phyloP scores from a whole-genome alignment of 92 coral and sea anemone species.

The Desmophyllum pertusum region DNA sequence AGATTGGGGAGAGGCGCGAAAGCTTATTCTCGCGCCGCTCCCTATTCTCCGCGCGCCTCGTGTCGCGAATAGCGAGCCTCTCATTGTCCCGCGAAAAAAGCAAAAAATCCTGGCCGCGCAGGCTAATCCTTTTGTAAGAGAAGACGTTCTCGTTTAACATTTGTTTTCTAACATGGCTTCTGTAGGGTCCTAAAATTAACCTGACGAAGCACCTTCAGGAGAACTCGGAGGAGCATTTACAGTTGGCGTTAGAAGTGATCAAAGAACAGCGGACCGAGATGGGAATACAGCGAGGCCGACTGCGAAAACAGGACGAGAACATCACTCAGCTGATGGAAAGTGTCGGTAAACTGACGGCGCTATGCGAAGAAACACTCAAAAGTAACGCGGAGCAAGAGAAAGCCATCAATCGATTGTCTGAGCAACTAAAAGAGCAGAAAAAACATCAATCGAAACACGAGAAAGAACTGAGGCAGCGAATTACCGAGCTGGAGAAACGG shows the following conservation, averaged over 20 bases:
- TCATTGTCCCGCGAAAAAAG: no score
- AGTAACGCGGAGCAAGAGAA: conserved; percentile 74
- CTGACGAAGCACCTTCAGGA: conserved; percentile 76
- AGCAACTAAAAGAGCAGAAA: conserved; percentile 81
- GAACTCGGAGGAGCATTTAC: conserved; percentile 73
- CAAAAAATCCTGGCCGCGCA: no score
- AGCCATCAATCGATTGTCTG: conserved; percentile 68
- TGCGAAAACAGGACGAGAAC: conserved; percentile 77
- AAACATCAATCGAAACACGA: conserved; percentile 67
- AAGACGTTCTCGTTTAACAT: not conserved
- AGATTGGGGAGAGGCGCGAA: no score
- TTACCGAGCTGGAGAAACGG: conserved; percentile 59
- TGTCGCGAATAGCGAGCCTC: no score
- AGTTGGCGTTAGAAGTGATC: conserved; percentile 78
- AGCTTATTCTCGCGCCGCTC: no score
- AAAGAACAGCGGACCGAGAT: conserved; percentile 83
- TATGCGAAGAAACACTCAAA: conserved; percentile 75
- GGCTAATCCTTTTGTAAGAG: not conserved
- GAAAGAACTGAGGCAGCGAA: conserved; percentile 52
- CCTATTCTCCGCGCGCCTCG: no score
- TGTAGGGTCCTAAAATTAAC: conserved; percentile 73
- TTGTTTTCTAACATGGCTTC: not conserved
- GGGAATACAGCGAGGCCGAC: conserved; percentile 74
- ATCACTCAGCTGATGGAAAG: conserved; percentile 74
- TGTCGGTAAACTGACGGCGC: conserved; percentile 66